Conservation (phyloP, 2,888 invertebrate genomes). For the Podotricha telesiphe region DNA sequence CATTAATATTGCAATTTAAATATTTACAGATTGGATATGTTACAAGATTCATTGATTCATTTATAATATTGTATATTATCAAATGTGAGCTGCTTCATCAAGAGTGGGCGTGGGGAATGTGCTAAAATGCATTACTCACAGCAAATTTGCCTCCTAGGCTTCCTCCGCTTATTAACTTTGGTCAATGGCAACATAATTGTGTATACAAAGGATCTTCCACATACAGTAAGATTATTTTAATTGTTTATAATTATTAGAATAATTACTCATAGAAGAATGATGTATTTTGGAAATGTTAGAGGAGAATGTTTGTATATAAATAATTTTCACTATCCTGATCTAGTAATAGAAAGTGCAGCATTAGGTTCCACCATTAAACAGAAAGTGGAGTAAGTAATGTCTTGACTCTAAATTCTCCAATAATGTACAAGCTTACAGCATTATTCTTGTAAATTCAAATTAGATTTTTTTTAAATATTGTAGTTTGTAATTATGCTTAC, state of each 20-base stretch:
- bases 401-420: too few relatives aligned
- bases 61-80: slow-evolving; percentile 14
- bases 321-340: too few relatives aligned
- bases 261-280: background rate
- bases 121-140: slow-evolving; percentile 57
- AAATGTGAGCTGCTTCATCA: slow-evolving; percentile 20
- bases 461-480: too few relatives aligned
- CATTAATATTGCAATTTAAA: background rate
- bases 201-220: slow-evolving; percentile 60
- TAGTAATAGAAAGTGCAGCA: too few relatives aligned
- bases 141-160: slow-evolving; percentile 54
- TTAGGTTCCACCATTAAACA: too few relatives aligned
- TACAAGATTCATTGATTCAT: slow-evolving; percentile 1
- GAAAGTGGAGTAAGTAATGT: too few relatives aligned
- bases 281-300: too few relatives aligned
- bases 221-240: slow-evolving; percentile 55
- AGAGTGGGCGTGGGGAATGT: slow-evolving; percentile 43
- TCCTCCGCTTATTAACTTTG: slow-evolving; percentile 53
- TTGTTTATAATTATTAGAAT: background rate
- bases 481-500: too few relatives aligned
- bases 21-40: slow-evolving; percentile 20
- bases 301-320: too few relatives aligned
- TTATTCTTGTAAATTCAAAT: too few relatives aligned
- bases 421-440: too few relatives aligned
- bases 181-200: slow-evolving; percentile 61